Percentiles rank a stretch among this genome's conserved stretches.
These are phyloP conservation scores for Oceanodroma leucorhoa DNA, from an alignment of 2,797 vertebrate species.

Conservation along the genomic window DNA sequence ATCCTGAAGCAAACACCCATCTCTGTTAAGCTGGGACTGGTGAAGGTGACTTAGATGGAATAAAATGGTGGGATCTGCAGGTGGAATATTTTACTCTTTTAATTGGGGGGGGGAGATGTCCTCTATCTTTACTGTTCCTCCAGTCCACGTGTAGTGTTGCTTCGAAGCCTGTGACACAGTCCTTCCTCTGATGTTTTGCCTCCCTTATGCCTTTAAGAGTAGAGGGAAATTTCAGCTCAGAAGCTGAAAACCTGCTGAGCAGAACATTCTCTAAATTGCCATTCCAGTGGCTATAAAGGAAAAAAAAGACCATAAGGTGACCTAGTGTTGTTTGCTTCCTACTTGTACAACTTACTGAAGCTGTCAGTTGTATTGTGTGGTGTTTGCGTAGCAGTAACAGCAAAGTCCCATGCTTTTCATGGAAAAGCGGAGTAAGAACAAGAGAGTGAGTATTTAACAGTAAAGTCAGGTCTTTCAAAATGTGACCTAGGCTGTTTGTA, in stretches of 20 bases:
- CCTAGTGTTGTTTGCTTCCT: neutral
- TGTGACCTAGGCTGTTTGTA: neutral
- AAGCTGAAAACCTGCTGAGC: neutral
- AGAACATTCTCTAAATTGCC: neutral
- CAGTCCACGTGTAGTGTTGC: accelerated
- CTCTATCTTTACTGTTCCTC: neutral
- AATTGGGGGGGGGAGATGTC: neutral
- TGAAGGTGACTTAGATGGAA: neutral
- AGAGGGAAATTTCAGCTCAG: neutral
- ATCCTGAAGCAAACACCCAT: neutral
- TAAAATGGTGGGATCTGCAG: neutral
- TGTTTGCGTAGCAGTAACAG: neutral
- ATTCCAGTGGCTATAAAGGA: neutral
- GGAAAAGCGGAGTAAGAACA: neutral
- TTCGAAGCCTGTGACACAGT: neutral
- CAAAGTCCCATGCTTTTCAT: accelerated
- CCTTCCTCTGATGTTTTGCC: neutral
- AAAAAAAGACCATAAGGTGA: neutral
- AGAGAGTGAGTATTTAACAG: neutral
- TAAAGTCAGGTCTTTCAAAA: neutral
- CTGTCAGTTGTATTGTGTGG: neutral
- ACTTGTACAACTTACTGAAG: neutral
- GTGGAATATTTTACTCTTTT: neutral
- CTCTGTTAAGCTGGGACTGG: neutral
- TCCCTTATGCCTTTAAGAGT: neutral